Evolutionary conservation across 1,140 invertebrate genomes (phyloP).

Genomic region (Homarus americanus): DNA sequence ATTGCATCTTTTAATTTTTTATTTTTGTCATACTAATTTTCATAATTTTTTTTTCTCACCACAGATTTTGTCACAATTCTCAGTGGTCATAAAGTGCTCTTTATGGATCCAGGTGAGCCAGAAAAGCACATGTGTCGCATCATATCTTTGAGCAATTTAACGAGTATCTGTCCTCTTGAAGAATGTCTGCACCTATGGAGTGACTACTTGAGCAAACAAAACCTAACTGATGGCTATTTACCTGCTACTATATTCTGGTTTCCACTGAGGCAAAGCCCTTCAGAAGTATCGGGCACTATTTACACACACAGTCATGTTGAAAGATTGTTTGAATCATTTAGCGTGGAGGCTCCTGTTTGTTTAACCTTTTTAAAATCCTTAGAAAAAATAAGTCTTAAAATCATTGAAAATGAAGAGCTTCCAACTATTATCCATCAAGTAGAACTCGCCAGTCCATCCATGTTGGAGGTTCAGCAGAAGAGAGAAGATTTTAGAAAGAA

Average conservation of each 20-base stretch:
- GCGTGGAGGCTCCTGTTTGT: slow-evolving; percentile 10
- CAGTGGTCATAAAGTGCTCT: slow-evolving; percentile 26
- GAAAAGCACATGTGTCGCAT: slow-evolving; percentile 39
- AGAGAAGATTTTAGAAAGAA: neutral
- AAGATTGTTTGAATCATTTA: slow-evolving; percentile 29
- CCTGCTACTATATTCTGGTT: slow-evolving; percentile 49
- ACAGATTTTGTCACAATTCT: slow-evolving; percentile 23
- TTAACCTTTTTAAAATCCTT: slow-evolving; percentile 42
- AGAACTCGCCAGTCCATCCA: neutral
- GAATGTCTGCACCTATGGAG: neutral
- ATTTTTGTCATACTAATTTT: no score
- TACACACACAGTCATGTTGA: neutral
- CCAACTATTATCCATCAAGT: neutral
- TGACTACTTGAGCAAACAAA: neutral
- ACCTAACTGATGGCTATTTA: neutral
- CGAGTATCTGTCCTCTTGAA: neutral
- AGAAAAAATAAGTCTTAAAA: slow-evolving; percentile 15
- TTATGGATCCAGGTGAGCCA: slow-evolving; percentile 50
- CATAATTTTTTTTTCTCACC: neutral
- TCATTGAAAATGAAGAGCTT: neutral
- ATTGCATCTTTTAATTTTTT: no score
- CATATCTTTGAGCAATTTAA: neutral
- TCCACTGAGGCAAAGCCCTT: slow-evolving; percentile 44
- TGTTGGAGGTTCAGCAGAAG: neutral
- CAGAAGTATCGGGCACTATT: slow-evolving; percentile 29